Percentiles rank a stretch among this genome's conserved stretches.
Conservation (phyloP, 2,888 invertebrate species). For the Ormyrus thymus region DNA sequence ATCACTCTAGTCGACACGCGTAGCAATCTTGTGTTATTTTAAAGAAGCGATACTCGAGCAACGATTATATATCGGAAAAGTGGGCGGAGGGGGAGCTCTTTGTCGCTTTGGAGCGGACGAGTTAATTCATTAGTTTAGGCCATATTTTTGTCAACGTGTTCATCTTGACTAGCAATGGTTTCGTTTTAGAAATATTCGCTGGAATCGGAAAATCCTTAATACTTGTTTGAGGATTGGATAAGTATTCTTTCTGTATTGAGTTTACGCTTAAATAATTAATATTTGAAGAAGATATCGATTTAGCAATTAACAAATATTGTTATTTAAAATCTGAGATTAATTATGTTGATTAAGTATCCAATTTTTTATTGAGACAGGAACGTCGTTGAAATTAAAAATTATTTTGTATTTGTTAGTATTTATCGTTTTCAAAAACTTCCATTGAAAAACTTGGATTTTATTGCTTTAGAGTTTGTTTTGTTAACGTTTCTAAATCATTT, state of each 20-base stretch:
- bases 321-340: background rate
- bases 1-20: conserved; percentile 70
- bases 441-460: background rate
- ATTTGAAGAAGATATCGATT: background rate
- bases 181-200: background rate
- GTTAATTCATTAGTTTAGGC: conserved; percentile 17
- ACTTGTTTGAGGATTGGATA: background rate
- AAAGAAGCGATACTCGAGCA: conserved; percentile 56
- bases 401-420: background rate
- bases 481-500: conserved; percentile 2
- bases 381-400: too few relatives aligned
- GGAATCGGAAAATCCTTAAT: background rate
- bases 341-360: background rate
- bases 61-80: conserved; percentile 45
- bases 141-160: background rate
- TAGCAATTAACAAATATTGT: background rate
- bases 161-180: background rate
- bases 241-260: conserved; percentile 36
- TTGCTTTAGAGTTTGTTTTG: background rate
- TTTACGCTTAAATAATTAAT: conserved; percentile 12
- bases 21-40: conserved; percentile 44
- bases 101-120: conserved; percentile 1
- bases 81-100: conserved; percentile 7
- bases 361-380: too few relatives aligned
- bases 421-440: background rate